Percentiles rank a stretch among this genome's conserved stretches.
Evolutionary conservation across 2,113 vertebrate species (phyloP).

Genomic region (Neolamprologus brichardi): DNA sequence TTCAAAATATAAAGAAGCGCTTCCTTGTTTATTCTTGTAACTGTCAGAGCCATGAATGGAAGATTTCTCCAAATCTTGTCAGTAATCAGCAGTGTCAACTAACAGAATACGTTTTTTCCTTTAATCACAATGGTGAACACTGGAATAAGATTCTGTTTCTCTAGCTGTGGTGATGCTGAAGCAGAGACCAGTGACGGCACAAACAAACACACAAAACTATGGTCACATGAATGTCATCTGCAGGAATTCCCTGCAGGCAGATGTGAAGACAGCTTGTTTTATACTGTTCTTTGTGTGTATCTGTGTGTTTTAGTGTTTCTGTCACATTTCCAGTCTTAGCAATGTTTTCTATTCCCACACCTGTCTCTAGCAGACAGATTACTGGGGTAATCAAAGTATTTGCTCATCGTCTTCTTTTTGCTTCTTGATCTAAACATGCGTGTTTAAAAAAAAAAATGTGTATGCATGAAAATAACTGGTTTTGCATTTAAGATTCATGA

Average conservation of each 20-base stretch:
- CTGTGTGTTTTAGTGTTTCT: neutral
- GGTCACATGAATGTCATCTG: neutral
- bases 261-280: neutral
- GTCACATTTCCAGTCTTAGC: neutral
- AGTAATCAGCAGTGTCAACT: constrained; percentile 2
- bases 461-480: neutral
- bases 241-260: neutral
- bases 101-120: neutral
- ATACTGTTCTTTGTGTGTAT: neutral
- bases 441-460: neutral
- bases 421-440: neutral
- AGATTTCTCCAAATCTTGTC: neutral
- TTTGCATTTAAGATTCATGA: neutral
- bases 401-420: neutral
- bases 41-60: neutral
- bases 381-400: neutral
- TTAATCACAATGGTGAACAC: neutral
- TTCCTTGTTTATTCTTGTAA: neutral
- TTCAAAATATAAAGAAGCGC: neutral
- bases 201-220: neutral
- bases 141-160: constrained; percentile 1
- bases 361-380: neutral
- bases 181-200: neutral
- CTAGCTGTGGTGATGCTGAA: neutral
- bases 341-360: neutral